Base-by-base conservation (phyloP, 2,797 vertebrate species). In the Hafferia zeledoni region DNA sequence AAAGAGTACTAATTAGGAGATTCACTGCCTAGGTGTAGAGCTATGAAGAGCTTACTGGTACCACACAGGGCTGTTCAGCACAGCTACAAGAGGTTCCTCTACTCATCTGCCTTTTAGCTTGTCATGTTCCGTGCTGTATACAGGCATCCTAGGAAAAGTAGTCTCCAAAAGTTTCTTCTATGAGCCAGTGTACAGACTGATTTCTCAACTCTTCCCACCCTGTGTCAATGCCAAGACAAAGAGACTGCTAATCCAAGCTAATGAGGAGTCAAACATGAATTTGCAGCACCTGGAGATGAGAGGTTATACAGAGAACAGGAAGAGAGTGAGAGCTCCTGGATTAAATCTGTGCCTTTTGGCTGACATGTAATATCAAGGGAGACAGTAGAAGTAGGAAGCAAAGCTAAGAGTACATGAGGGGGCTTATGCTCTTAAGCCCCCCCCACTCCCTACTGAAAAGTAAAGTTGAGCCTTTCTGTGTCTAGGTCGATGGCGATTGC, bases 61-160 rank as follows among this genome's bases (percentile, higher is more conserved):
- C 4, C 20, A 46, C 27, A 39, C 6, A 0, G 3, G 9, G 13
- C 9, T 25, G 3, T 24, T 80, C 9, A n/a, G 39, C 23, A 43
- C 12, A 27, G 11, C 8, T 56, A 1, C 10, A 55, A 25, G 6
- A 52, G 1, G 2, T 50, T 84, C 22, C 10, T 68, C 12, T 5
- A 12, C 44, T 65, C 3, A 2, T 23, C 68, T 85, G 31, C 33
- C 33, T 80, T 79, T 83, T 30, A 30, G 8, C 3, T 30, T 59
- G 30, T 57, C 5, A 11, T 31, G 37, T 63, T 46, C 9, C 0
- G 1, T 33, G 17, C 5, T 39, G 5, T 35, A 23, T 24, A 24
- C 44, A 47, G n/a, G 14, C 19, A 47, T 55, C 11, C 15, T 47
- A 39, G 31, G 56, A 75, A 77, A 8, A 27, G 6, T 33, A 6